Conservation (phyloP, 2,797 vertebrate genomes). For the Danionella dracula region DNA sequence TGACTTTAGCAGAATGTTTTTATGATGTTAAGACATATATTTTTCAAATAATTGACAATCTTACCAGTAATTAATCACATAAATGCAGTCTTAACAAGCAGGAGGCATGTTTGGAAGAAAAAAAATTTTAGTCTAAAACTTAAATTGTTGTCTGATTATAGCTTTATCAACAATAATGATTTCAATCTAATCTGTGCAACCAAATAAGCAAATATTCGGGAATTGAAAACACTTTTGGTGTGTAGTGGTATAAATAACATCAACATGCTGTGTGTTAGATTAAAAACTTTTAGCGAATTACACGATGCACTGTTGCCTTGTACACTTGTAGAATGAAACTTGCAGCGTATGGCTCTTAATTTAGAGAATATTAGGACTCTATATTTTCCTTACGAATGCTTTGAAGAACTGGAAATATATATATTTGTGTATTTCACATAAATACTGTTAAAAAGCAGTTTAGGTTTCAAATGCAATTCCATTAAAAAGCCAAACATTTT, state of each 20-base stretch:
- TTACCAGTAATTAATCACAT: neutral
- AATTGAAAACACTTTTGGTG: neutral
- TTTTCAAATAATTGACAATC: no score
- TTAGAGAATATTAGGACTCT: conserved; percentile 37
- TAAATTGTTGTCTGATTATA: neutral
- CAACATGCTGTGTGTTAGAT: conserved; percentile 9
- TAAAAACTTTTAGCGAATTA: conserved; percentile 9
- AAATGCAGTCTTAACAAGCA: neutral
- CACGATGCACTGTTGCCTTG: conserved; percentile 19
- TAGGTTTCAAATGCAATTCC: no score
- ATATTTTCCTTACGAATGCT: conserved; percentile 42
- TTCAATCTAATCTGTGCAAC: neutral
- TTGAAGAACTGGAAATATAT: conserved; percentile 52
- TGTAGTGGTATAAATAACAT: neutral
- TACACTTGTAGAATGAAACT: conserved; percentile 11
- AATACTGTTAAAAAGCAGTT: conserved; percentile 40
- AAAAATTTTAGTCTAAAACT: neutral
- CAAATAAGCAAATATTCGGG: neutral
- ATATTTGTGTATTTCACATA: conserved; percentile 66
- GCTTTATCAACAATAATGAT: neutral
- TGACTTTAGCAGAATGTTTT: no score
- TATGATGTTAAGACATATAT: no score
- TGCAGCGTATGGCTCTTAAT: conserved; percentile 18
- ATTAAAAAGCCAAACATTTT: conserved; percentile 3
- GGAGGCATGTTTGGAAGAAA: neutral